Evolutionary conservation across 1,140 invertebrate species (phyloP), one percentile per base, ranked within the genome.

Genomic region (Pentalonia nigronervosa): DNA sequence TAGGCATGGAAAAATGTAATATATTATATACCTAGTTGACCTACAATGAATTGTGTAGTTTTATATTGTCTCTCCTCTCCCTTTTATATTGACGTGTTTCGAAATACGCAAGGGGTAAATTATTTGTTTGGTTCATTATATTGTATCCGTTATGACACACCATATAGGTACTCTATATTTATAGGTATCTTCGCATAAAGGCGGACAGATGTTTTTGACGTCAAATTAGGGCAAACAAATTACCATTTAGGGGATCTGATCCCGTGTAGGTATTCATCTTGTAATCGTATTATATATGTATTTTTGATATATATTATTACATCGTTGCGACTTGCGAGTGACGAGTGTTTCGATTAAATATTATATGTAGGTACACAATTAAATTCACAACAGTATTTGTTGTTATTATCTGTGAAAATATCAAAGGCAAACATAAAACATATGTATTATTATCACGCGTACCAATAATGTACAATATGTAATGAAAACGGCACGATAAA

Each of bases 121-220:
- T 60, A 90, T 90, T 90, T 67, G 89, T 90, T 90, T 67, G 89
- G 89, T 90, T 90, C 89, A 90, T 90, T 67, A 90, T 90, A 67
- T 90, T 67, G 36, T 67, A 67, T 90, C 89, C 89, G 89, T 90
- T 90, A 67, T 90, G 56, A 90, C 53, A 90, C 36, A 53, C 34
- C 21, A 34, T 48, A 86, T 25, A 41, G 9, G 25, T 11, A 47
- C n/a, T 20, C 9, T 90, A 90, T 56, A 90, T 23, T 53, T 89
- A 67, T 90, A 88, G 14, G 60, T 60, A 45, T 30, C 56, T 45
- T 60, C 53, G 25, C 25, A 48, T 90, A 60, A 90, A 90, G 89
- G 53, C 8, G 25, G 89, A 90, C 89, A 90, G 89, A 90, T 90
- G 89, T 90, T 90, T 90, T 90, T 34, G 36, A 90, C 89, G 36